Base-by-base conservation (phyloP, 2,888 invertebrate genomes). In the Sceliomorpha sp. region DNA sequence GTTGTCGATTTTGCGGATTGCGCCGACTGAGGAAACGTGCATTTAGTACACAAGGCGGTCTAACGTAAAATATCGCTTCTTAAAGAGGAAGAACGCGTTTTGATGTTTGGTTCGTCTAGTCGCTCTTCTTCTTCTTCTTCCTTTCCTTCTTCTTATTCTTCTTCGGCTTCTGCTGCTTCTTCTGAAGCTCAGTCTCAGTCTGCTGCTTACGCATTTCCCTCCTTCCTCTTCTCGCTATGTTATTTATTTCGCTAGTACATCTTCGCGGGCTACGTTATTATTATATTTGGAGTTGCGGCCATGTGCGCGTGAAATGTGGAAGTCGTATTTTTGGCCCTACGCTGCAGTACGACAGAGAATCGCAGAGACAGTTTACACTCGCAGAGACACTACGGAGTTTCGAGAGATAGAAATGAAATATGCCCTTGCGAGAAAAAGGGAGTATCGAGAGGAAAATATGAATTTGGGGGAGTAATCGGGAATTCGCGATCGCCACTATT, bases 251-350 rank as follows among this genome's bases (percentile, higher is more conserved):
- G 20, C 2, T 20, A 5, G 3, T 20, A 36, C 42, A 55, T 62
- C 62, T 62, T 50, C 12, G 62, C 50, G 50, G 40, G 62, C 47
- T 53, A 29, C 48, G 69, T 69, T 69, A 58, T 58, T 48, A 69
- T 69, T 69, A 68, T 68, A 68, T 68, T 68, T 68, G 68, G 60
- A 68, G 60, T 55, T 60, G 67, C 60, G 67, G 60, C 59, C 67
- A 67, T 67, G 67, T 67, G 60, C 59, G 60, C 60, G 67, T 67
- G 67, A 60, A 67, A 69, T 58, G 69, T 60, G 53, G 63, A 69
- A 56, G 63, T 63, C 53, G 69, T 69, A 69, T 69, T 69, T 69
- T 69, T 63, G 69, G 69, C 63, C 62, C 67, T 48, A 55, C 60
- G 67, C 67, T 67, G 67, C 59, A 67, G 53, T 67, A 40, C 67